Percentiles rank a stretch among this genome's conserved stretches.
phyloP scores from a whole-genome alignment of 2,113 vertebrate genomes.

The Leucosticte australis region DNA sequence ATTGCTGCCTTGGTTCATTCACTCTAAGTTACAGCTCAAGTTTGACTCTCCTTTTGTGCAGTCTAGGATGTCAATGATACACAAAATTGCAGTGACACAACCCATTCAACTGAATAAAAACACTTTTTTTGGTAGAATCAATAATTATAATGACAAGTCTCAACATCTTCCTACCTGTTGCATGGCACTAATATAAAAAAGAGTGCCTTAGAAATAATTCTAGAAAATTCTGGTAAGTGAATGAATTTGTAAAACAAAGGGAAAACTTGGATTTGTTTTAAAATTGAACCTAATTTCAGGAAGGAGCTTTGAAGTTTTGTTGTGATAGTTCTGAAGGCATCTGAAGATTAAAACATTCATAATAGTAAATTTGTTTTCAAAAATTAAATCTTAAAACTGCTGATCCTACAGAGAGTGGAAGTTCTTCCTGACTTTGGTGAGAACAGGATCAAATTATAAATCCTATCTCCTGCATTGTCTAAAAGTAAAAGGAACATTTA shows the following conservation, averaged over 20 bases:
- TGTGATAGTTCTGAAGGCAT: not conserved
- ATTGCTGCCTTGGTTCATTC: not conserved
- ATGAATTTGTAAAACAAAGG: not conserved
- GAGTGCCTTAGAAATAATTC: not conserved
- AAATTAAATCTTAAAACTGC: not conserved
- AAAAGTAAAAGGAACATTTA: not conserved
- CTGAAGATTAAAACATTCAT: not conserved
- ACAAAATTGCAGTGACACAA: not conserved
- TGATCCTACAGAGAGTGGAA: not conserved
- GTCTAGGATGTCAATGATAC: not conserved
- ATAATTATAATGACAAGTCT: not conserved
- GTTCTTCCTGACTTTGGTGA: not conserved
- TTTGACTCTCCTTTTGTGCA: not conserved
- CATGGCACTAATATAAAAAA: not conserved
- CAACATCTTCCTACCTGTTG: not conserved
- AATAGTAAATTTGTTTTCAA: not conserved
- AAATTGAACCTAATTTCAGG: not conserved
- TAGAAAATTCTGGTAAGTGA: not conserved
- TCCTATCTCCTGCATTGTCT: not conserved
- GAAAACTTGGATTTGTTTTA: not conserved
- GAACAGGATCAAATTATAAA: not conserved
- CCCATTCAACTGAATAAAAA: not conserved
- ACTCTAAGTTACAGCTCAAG: not conserved
- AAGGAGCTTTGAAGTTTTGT: not conserved
- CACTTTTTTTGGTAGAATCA: not conserved